phyloP scores from a whole-genome alignment of 1,140 invertebrate genomes.

The Globodera rostochiensis region DNA sequence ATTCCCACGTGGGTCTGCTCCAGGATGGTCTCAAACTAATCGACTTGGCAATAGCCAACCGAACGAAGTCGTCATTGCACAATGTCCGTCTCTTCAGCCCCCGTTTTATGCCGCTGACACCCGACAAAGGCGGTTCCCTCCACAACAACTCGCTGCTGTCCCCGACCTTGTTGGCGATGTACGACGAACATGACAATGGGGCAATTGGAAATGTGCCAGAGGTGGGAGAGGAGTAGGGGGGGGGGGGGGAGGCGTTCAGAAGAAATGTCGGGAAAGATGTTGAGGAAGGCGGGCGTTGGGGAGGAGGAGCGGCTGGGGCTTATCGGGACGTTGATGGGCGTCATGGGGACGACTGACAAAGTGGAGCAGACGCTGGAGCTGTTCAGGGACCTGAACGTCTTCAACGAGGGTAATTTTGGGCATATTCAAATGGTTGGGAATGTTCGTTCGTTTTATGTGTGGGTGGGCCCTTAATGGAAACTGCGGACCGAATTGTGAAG shows the following conservation, averaged over 20 bases:
- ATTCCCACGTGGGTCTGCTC: neutral
- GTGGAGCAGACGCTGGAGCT: conserved; percentile 13
- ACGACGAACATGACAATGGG: conserved; percentile 17
- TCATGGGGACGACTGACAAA: conserved; percentile 14
- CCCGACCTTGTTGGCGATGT: conserved; percentile 23
- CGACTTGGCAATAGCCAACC: conserved; percentile 5
- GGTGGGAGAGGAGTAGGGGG: neutral
- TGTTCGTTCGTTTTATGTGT: conserved; percentile 1
- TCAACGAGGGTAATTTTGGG: conserved; percentile 13
- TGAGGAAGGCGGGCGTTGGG: conserved; percentile 18
- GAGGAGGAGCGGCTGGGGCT: conserved; percentile 18
- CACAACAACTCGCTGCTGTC: conserved; percentile 15
- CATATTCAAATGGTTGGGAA: neutral
- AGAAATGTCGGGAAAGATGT: conserved; percentile 10
- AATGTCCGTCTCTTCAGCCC: conserved; percentile 26
- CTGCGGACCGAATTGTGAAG: conserved; percentile 18
- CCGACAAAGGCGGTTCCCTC: conserved; percentile 21
- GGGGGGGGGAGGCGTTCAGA: neutral
- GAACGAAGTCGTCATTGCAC: neutral
- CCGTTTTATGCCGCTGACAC: conserved; percentile 25
- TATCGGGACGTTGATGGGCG: conserved; percentile 21
- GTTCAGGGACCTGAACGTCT: conserved; percentile 19
- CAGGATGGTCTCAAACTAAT: conserved; percentile 23
- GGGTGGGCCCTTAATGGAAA: conserved; percentile 15
- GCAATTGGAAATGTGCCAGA: conserved; percentile 18